Conservation (phyloP, 2,113 vertebrate species). For the Triplophysa siluroides region DNA sequence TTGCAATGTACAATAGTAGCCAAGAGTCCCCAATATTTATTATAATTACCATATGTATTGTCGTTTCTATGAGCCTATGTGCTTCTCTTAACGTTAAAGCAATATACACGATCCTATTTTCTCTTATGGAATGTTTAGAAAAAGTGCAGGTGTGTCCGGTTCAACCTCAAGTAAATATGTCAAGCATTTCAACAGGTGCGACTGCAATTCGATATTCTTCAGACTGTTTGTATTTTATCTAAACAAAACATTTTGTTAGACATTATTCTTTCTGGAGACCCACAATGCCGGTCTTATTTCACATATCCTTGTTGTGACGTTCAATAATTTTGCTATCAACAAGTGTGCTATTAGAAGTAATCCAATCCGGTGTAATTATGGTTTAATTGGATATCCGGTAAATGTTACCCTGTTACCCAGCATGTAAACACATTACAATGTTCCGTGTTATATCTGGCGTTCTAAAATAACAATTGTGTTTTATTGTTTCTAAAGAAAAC, state of each 20-base stretch:
- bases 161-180: background rate
- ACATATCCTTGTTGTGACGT: background rate
- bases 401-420: background rate
- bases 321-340: background rate
- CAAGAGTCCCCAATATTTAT: background rate
- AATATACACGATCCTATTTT: background rate
- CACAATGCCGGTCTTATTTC: background rate
- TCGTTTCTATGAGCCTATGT: background rate
- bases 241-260: background rate
- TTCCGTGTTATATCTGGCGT: background rate
- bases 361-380: background rate
- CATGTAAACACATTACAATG: background rate
- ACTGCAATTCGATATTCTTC: background rate
- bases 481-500: too few relatives aligned
- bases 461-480: background rate
- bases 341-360: background rate
- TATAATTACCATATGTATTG: background rate
- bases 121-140: background rate
- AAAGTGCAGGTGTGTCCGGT: background rate
- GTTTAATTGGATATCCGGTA: background rate
- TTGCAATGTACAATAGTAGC: background rate
- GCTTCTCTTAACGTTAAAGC: background rate
- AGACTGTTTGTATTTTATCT: background rate
- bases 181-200: conserved; percentile 39
- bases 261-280: background rate